These are phyloP conservation scores for Dicrurus megarhynchus DNA, from an alignment of 2,113 vertebrate genomes.

Conservation along the genomic window DNA sequence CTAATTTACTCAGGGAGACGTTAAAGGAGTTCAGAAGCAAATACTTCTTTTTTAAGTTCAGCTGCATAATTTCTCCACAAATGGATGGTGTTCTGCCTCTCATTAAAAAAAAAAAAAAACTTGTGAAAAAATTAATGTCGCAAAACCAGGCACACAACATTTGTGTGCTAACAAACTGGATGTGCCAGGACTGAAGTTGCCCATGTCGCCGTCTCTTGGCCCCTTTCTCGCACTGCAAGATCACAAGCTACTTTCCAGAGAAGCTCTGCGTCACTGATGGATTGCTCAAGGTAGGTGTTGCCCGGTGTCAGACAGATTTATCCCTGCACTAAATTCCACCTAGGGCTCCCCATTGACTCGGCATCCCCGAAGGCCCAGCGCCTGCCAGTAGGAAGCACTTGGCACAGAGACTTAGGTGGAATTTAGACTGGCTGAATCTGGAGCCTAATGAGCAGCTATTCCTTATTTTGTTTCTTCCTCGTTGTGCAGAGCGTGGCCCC, in stretches of 20 bases:
- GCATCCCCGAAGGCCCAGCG: not conserved
- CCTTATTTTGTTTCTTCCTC: slow-evolving; percentile 55
- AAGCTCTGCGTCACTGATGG: not conserved
- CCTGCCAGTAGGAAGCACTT: slow-evolving; percentile 21
- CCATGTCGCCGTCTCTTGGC: not conserved
- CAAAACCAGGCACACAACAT: not conserved
- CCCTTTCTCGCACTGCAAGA: not conserved
- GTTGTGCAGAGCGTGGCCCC: slow-evolving; percentile 49
- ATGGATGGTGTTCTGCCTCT: not conserved
- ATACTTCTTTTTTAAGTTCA: not conserved
- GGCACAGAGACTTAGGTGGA: slow-evolving; percentile 36
- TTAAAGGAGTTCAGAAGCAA: not conserved
- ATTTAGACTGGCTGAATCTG: slow-evolving; percentile 45
- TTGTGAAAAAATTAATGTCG: not conserved
- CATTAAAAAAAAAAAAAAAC: not conserved
- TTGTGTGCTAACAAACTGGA: not conserved
- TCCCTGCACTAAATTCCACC: not conserved
- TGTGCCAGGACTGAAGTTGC: not conserved
- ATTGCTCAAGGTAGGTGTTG: not conserved
- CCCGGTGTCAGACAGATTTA: not conserved
- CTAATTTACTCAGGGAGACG: not conserved
- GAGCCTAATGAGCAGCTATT: slow-evolving; percentile 42
- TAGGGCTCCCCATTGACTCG: not conserved
- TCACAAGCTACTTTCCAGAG: not conserved
- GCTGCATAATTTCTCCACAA: not conserved